Percentiles rank a stretch among this genome's conserved stretches.
phyloP scores from a whole-genome alignment of 2,888 invertebrate genomes.

The Macrophya annulata region DNA sequence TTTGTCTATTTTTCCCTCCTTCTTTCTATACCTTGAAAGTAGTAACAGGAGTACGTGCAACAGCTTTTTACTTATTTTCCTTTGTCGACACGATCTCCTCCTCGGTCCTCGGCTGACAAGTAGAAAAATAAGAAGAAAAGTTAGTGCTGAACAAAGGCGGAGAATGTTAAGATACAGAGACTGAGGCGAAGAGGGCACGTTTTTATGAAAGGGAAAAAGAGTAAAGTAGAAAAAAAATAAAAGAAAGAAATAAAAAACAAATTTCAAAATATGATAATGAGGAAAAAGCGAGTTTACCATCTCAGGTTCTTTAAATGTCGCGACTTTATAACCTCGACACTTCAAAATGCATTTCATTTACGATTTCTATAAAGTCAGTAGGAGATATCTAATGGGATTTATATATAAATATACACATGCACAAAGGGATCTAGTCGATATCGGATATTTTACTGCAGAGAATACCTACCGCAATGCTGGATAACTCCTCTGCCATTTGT shows the following conservation, averaged over 20 bases:
- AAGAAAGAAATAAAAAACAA: neutral
- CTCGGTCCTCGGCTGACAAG: neutral
- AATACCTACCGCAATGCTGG: neutral
- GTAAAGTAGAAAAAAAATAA: neutral
- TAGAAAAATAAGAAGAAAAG: neutral
- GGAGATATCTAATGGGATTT: neutral
- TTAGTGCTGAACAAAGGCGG: slow-evolving; percentile 12
- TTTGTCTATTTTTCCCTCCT: neutral
- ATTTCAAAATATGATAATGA: neutral
- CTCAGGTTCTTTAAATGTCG: neutral
- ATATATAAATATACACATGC: neutral
- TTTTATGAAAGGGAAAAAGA: neutral
- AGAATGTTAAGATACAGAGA: neutral
- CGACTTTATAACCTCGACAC: neutral
- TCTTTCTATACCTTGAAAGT: neutral
- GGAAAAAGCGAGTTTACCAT: slow-evolving; percentile 8
- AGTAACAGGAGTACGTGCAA: slow-evolving; percentile 7
- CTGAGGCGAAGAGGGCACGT: neutral
- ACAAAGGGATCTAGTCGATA: slow-evolving; percentile 8
- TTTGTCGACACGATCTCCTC: slow-evolving; percentile 6
- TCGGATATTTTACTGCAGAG: slow-evolving; percentile 41
- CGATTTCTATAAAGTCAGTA: neutral
- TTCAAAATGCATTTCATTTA: slow-evolving; percentile 4
- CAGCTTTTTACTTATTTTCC: slow-evolving; percentile 2
- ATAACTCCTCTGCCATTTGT: slow-evolving; percentile 45